A percentile compares a stretch with the other conserved stretches of the same genome.
These are phyloP conservation scores for Archocentrus centrarchus DNA, from an alignment of 2,113 vertebrate genomes.

Conservation along the genomic window DNA sequence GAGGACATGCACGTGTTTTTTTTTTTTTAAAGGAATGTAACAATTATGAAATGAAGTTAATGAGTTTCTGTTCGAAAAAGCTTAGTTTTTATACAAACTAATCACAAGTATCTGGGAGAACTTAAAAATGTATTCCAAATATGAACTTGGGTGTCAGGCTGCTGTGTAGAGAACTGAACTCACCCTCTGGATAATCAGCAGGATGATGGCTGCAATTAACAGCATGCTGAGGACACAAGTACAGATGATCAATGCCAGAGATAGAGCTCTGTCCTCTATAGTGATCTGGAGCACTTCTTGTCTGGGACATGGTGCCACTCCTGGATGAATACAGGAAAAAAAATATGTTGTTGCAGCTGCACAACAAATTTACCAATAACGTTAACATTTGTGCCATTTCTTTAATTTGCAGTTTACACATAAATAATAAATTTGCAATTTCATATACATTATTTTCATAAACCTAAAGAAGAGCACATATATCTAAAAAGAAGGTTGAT, in stretches of 20 bases:
- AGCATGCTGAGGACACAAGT: neutral
- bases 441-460: neutral
- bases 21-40: no score
- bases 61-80: no score
- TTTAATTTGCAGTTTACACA: neutral
- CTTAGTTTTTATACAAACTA: no score
- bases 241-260: neutral
- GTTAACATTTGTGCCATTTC: neutral
- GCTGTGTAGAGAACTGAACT: neutral
- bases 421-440: neutral
- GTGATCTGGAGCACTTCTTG: neutral
- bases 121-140: no score
- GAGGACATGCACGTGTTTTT: no score
- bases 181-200: constrained; percentile 18
- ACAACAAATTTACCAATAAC: neutral
- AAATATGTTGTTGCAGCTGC: neutral
- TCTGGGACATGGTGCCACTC: neutral
- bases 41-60: no score
- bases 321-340: neutral
- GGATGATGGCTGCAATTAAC: neutral
- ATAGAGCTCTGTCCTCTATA: neutral
- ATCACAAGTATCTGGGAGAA: no score
- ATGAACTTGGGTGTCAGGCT: no score
- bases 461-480: neutral
- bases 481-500: neutral